A percentile compares a stretch with the other conserved stretches of the same genome.
Evolutionary conservation across 2,113 vertebrate species (phyloP).

Genomic region (Calyptommatus sinebrachiatus): DNA sequence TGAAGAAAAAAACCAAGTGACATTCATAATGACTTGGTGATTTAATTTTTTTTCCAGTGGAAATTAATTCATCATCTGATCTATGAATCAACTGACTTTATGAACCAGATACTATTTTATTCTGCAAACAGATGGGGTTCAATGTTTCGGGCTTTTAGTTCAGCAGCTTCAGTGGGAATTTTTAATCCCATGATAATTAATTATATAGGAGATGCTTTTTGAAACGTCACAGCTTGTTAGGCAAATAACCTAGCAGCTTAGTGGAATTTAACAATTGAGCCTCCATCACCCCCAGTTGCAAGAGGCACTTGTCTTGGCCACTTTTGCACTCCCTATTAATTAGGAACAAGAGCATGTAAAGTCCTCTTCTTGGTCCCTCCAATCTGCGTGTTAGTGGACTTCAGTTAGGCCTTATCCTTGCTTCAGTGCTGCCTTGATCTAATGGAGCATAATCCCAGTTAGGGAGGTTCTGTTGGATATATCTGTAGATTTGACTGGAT

Average conservation of each 20-base stretch:
- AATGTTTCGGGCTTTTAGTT: neutral
- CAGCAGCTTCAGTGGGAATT: rapidly evolving
- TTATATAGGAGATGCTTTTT: neutral
- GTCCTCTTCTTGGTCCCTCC: too few species aligned
- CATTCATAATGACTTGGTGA: neutral
- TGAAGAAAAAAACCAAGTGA: neutral
- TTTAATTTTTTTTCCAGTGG: neutral
- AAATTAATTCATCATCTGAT: neutral
- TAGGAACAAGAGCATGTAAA: too few species aligned
- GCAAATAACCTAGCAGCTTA: neutral
- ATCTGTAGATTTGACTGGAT: too few species aligned
- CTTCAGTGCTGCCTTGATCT: too few species aligned
- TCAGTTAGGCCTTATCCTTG: too few species aligned
- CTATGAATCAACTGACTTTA: neutral
- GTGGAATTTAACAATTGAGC: neutral
- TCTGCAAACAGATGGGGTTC: neutral
- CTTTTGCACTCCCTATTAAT: neutral
- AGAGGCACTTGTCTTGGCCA: neutral
- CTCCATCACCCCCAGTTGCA: neutral
- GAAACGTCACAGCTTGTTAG: neutral
- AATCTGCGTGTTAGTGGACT: too few species aligned
- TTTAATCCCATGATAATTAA: neutral
- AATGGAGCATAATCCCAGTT: too few species aligned
- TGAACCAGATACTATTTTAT: neutral
- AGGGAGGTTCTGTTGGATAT: too few species aligned